Base-by-base conservation (phyloP, 2,797 vertebrate species). In the Erethizon dorsatum region DNA sequence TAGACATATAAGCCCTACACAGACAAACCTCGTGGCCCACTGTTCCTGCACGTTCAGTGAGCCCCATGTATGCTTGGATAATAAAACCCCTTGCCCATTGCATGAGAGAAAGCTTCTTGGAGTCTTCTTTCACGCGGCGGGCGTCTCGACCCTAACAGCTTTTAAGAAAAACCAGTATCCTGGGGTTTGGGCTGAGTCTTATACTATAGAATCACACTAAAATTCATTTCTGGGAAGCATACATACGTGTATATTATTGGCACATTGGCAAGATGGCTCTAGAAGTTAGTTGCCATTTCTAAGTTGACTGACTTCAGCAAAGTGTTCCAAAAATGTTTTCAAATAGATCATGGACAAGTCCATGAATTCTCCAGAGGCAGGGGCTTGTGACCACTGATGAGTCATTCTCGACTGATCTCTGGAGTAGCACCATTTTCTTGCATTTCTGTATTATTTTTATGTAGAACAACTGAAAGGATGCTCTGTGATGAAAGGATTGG, bases 271-370 rank as follows among this genome's bases (percentile, higher is more conserved):
- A 75, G 75, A 57, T 31, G 8, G 5, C 20, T 80, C 4, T 95
- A 56, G 57, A 91, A 90, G n/a, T 67, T 73, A 73, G 33, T 89
- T 77, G 31, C 3, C 41, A 37, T 85, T 87, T 96, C 45, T 41
- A 91, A 50, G 31, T 31, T 84, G n/a, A n/a, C 15, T 75, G 22
- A 54, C 45, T 88, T 89, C 4, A 22, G 24, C 14, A 75, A 71
- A 75, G 20, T 5, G 1, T 80, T 83, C 57, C 37, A 20, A 88
- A 83, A 91, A 69, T 78, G 2, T 89, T 97, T 26, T 95, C 45
- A 80, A 22, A 37, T 77, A 22, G 33, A 73, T 91, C 56, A 82
- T 28, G 6, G 15, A 63, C 5, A 24, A 22, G 1, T 31, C 4
- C 12, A 47, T 52, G 17, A 57, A 69, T 75, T 95, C 28, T 61